Evolutionary conservation across 2,888 invertebrate species (phyloP).

Genomic region (Taphrorychus bicolor): DNA sequence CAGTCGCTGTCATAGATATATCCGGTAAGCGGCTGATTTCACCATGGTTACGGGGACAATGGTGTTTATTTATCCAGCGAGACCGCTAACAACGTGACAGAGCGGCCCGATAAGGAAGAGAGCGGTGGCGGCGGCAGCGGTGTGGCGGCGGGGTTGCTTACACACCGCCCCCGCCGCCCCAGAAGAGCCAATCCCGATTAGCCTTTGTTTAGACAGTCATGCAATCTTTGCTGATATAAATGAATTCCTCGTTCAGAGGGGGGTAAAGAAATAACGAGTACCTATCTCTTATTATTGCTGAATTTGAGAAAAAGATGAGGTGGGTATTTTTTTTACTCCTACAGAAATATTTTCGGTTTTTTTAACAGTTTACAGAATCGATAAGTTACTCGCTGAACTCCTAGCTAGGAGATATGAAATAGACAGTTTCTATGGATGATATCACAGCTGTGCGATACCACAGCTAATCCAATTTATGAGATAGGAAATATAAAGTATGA

Average conservation of each 20-base stretch:
- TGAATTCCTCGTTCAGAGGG: conserved; percentile 15
- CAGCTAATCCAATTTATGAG: too few species aligned
- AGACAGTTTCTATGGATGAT: too few species aligned
- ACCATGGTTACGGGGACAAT: conserved; percentile 63
- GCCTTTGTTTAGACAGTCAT: conserved; percentile 49
- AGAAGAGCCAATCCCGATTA: conserved; percentile 47
- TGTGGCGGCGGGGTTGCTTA: conserved; percentile 10
- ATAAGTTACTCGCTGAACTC: too few species aligned
- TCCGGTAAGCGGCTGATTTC: conserved; percentile 56
- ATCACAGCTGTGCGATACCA: too few species aligned
- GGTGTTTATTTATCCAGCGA: conserved; percentile 63
- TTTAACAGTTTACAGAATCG: too few species aligned
- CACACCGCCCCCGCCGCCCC: conserved; percentile 34
- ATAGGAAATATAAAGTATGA: too few species aligned
- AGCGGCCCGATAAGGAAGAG: conserved; percentile 59
- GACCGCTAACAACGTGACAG: conserved; percentile 62
- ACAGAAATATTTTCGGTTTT: too few species aligned
- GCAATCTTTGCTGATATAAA: conserved; percentile 35
- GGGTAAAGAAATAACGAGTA: background rate
- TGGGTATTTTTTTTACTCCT: too few species aligned
- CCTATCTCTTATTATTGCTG: too few species aligned
- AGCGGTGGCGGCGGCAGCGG: conserved; percentile 23
- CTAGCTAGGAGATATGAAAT: too few species aligned
- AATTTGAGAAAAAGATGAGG: too few species aligned
- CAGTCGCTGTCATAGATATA: conserved; percentile 28